phyloP scores from a whole-genome alignment of 2,797 vertebrate genomes.

The Clarias pachynema region DNA sequence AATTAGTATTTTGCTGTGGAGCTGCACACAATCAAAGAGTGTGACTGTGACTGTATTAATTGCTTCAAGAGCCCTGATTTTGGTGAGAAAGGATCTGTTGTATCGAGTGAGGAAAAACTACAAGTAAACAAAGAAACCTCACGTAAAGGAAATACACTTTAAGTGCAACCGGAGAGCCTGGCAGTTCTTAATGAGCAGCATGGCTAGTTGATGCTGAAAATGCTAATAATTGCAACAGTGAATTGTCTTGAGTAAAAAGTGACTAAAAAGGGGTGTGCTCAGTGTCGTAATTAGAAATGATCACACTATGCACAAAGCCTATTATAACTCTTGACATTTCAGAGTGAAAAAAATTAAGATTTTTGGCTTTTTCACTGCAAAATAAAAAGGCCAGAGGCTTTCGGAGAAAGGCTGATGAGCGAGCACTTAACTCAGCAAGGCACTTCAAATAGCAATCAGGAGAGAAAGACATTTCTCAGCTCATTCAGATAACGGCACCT shows the following conservation, averaged over 20 bases:
- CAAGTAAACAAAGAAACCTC: slow-evolving; percentile 33
- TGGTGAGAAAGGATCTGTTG: background rate
- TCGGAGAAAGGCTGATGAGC: slow-evolving; percentile 41
- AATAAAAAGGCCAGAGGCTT: slow-evolving; percentile 32
- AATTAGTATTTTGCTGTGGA: background rate
- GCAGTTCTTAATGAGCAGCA: slow-evolving; percentile 18
- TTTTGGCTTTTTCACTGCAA: slow-evolving; percentile 39
- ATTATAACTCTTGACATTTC: slow-evolving; percentile 57
- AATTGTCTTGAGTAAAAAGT: slow-evolving; percentile 22
- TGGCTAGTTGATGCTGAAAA: background rate
- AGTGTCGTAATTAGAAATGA: slow-evolving; percentile 44
- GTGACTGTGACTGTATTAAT: slow-evolving; percentile 5
- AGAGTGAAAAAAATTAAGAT: slow-evolving; percentile 42
- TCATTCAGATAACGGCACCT: slow-evolving; percentile 35
- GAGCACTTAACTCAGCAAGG: slow-evolving; percentile 56
- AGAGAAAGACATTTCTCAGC: slow-evolving; percentile 45
- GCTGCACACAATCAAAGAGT: no score
- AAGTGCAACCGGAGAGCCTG: background rate
- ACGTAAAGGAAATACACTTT: background rate
- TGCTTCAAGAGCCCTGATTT: background rate
- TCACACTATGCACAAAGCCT: slow-evolving; percentile 38
- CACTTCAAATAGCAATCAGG: slow-evolving; percentile 48
- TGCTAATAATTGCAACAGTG: slow-evolving; percentile 38
- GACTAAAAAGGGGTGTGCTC: slow-evolving; percentile 13
- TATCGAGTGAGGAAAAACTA: background rate